Evolutionary conservation across 2,888 invertebrate genomes (phyloP).

Genomic region (Ormyrus nitidulus): DNA sequence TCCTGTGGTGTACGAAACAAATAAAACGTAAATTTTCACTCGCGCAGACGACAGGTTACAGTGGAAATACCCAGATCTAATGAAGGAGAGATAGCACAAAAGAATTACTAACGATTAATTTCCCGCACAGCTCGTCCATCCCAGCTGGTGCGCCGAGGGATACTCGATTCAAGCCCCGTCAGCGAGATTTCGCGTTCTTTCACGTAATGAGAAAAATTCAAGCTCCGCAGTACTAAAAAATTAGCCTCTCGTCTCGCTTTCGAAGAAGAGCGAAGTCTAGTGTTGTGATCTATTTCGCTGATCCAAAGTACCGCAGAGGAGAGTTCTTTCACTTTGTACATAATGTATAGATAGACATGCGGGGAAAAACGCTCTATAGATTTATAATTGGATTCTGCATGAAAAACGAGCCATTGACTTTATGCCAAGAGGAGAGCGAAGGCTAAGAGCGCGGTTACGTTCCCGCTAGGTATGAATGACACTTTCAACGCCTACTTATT

Average conservation of each 20-base stretch:
- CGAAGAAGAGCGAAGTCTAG: too few relatives aligned
- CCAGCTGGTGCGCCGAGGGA: too few relatives aligned
- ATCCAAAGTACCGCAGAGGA: too few relatives aligned
- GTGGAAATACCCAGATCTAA: neutral
- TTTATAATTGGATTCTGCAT: constrained; percentile 22
- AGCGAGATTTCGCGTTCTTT: constrained; percentile 4
- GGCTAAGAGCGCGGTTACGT: too few relatives aligned
- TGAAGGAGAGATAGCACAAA: neutral
- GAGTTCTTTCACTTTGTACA: too few relatives aligned
- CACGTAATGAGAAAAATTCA: too few relatives aligned
- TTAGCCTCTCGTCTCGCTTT: too few relatives aligned
- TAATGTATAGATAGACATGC: neutral
- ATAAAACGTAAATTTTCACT: neutral
- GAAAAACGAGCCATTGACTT: constrained; percentile 26
- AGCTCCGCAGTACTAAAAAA: too few relatives aligned
- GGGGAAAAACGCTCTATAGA: constrained; percentile 2
- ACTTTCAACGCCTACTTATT: constrained; percentile 30
- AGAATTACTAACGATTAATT: constrained; percentile 20
- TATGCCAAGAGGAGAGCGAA: neutral
- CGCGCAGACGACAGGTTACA: neutral
- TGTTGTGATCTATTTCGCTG: too few relatives aligned
- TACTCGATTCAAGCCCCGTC: constrained; percentile 1
- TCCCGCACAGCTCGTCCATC: neutral
- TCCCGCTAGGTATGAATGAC: constrained; percentile 24
- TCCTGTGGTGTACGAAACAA: neutral